Evolutionary conservation across 2,113 vertebrate species (phyloP), one percentile per base, ranked within the genome.

Genomic region (Malurus alboscapulatus): DNA sequence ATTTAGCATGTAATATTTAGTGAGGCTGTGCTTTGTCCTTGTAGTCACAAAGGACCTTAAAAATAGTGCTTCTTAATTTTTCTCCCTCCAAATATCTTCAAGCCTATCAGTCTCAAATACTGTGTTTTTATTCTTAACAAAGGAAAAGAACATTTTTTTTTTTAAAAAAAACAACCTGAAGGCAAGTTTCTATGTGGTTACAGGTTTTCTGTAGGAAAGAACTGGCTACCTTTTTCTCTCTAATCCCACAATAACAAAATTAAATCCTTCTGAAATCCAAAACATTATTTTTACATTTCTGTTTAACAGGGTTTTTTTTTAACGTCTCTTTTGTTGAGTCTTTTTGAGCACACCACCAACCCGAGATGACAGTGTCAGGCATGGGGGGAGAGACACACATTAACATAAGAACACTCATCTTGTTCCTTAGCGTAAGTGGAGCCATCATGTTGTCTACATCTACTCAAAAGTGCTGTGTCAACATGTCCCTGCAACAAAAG

Each of bases 391-490:
- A 44, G 21, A 62, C 30, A 32, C 24, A 24, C 27, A 30, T 66
- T 83, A 51, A 54, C 55, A 34, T 29, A n/a, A 74, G 62, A 69
- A 32, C 90, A 86, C 85, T 95, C 85, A 34, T 80, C 86, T 84
- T 94, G 50, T 88, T 94, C 88, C 76, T 95, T 20, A 45, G 72
- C n/a, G 4, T 77, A 95, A 95, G 95, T 94, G 93, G 90, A 96
- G 86, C 75, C 93, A 94, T 95, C 88, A 29, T 53, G 85, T 59
- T 95, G 88, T 80, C 93, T 88, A 88, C 95, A 59, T 95, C 82
- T 67, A 17, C 90, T 93, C 85, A 17, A 51, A 96, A 92, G 88
- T 2, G 2, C 79, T 84, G 76, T 96, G 93, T 96, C 92, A 95
- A 94, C 95, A 92, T 95, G 88, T 77, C 88, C 82, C 90, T 86